Base-by-base conservation (phyloP, 2,888 invertebrate species). In the Drosophila ezoana region DNA sequence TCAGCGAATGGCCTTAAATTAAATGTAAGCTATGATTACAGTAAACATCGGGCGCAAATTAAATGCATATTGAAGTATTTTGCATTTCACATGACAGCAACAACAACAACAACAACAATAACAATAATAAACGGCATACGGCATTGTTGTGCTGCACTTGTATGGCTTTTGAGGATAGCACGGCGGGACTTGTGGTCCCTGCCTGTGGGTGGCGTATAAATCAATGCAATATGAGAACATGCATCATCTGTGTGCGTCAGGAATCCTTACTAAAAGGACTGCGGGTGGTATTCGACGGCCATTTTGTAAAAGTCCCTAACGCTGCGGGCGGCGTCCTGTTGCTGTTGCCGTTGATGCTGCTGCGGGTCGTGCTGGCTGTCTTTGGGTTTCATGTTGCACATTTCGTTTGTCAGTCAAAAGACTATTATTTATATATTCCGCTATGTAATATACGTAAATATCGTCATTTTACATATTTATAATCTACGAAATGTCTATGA, bases 221-320 rank as follows among this genome's bases (percentile, higher is more conserved):
- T 83, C 87, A 87, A 64, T 68, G 80, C 62, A 79, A 81, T 72
- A 65, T 70, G 79, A 87, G 74, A 53, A 20, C 59, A 79, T 85
- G 87, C 87, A 87, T 84, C 85, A 79, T 63, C 56, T 72, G 64
- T 52, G 56, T 76, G 69, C 61, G 73, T 73, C 73, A 76, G 61
- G 77, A 69, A 65, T 66, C 40, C 38, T 32, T 40, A 32, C 74
- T 71, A 60, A 52, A 71, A 38, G 58, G 59, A 69, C 80, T 64
- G 62, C 64, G 62, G 77, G 77, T 62, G 47, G 74, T 37, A 45
- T 38, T 48, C 41, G 53, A 37, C 68, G 45, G 68, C 65, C 73
- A 73, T 73, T 76, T 72, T 76, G 72, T 58, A 43, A 43, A 61
- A 43, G 20, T 66, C 56, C 45, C 61, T 51, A 66, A 48, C 62